phyloP scores from a whole-genome alignment of 2,113 vertebrate species.

The Cairina moschata region DNA sequence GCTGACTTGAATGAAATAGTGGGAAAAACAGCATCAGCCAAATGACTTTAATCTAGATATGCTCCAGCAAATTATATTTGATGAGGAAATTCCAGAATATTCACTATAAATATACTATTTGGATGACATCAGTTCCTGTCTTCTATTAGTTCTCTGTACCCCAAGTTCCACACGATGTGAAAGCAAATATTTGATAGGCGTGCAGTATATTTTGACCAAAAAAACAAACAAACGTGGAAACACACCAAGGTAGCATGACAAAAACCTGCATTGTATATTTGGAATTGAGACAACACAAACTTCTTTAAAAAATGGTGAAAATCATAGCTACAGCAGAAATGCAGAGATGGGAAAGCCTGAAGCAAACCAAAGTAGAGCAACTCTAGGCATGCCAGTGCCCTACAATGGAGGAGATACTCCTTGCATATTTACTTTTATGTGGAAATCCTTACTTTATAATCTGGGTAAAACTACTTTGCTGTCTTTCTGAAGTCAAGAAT shows the following conservation, averaged over 20 bases:
- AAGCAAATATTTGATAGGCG: background rate
- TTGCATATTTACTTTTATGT: background rate
- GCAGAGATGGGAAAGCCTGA: background rate
- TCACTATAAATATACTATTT: background rate
- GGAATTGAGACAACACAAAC: background rate
- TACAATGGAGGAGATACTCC: background rate
- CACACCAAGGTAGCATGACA: background rate
- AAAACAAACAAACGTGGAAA: background rate
- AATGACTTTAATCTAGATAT: background rate
- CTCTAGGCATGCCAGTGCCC: background rate
- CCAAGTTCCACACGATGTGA: background rate
- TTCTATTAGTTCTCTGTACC: background rate
- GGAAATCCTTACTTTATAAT: background rate
- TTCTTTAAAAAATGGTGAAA: background rate
- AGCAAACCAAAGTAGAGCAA: background rate
- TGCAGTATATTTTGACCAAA: background rate
- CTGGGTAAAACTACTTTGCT: background rate
- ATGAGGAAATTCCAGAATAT: slow-evolving; percentile 28
- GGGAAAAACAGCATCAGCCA: slow-evolving; percentile 18
- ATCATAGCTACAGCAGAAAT: background rate
- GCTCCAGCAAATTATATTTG: background rate
- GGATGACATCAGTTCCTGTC: background rate
- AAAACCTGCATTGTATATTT: background rate
- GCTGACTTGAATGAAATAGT: slow-evolving; percentile 40
- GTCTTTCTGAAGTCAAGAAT: background rate